Percentiles rank a stretch among this genome's conserved stretches.
Conservation (phyloP, 1,140 invertebrate species). For the Drosophila saltans region DNA sequence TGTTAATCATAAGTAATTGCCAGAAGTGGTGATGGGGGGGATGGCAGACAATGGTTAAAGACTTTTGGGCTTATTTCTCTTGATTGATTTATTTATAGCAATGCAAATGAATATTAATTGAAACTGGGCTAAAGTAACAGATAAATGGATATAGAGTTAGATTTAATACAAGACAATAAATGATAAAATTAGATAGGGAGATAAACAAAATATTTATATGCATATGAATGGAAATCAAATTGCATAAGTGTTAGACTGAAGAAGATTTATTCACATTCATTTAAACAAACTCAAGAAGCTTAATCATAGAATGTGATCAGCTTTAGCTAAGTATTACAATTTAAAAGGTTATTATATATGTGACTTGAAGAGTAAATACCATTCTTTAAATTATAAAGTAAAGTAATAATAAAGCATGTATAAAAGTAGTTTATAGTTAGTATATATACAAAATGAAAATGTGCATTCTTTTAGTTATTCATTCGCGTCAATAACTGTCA, state of each 20-base stretch:
- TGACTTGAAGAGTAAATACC: too few species aligned
- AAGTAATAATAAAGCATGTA: too few species aligned
- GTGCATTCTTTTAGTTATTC: conserved; percentile 39
- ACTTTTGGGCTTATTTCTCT: conserved; percentile 2
- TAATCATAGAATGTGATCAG: too few species aligned
- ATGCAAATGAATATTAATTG: conserved; percentile 10
- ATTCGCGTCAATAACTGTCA: conserved; percentile 70
- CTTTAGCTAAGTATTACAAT: too few species aligned
- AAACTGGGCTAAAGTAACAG: neutral
- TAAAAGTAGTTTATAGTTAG: too few species aligned
- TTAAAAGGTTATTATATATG: too few species aligned
- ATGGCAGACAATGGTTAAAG: neutral
- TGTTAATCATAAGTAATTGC: conserved; percentile 13
- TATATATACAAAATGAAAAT: too few species aligned
- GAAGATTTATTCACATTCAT: neutral
- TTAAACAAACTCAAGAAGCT: neutral
- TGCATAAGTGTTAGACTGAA: conserved; percentile 14
- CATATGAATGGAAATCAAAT: neutral
- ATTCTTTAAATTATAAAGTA: too few species aligned
- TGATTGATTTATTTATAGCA: conserved; percentile 10
- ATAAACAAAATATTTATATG: too few species aligned
- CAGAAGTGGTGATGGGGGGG: neutral
- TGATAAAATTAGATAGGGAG: neutral
- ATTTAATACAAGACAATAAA: neutral
- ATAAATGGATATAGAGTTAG: neutral